Percentiles rank a stretch among this genome's conserved stretches.
These are phyloP conservation scores for Phaonia tiefii DNA, from an alignment of 2,888 invertebrate species.

Conservation along the genomic window DNA sequence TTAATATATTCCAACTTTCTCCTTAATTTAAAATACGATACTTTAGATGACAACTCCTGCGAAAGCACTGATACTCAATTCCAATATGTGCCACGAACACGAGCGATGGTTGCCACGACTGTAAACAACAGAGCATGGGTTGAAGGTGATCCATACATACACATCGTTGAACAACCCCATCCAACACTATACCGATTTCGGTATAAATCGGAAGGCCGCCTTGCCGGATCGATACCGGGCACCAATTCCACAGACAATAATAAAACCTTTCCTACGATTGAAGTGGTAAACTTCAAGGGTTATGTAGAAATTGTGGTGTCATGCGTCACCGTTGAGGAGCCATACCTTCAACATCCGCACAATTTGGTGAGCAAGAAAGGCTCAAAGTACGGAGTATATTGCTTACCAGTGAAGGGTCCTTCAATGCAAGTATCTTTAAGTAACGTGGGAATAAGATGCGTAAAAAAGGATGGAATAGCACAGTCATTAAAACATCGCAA, in stretches of 20 bases:
- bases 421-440: constrained; percentile 90
- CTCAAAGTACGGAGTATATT: constrained; percentile 94
- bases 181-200: constrained; percentile 92
- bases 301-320: constrained; percentile 93
- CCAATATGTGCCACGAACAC: too few species aligned
- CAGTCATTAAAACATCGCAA: constrained; percentile 89
- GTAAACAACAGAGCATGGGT: neutral
- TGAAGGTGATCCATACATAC: constrained; percentile 82
- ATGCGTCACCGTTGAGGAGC: constrained; percentile 93
- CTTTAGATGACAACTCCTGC: neutral
- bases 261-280: constrained; percentile 94
- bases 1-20: too few species aligned
- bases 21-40: too few species aligned
- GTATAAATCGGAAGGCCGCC: constrained; percentile 96
- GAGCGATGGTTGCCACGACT: neutral
- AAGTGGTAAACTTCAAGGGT: constrained; percentile 90
- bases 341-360: constrained; percentile 83
- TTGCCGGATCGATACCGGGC: constrained; percentile 96
- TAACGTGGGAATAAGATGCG: constrained; percentile 97
- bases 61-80: neutral
- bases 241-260: constrained; percentile 90
- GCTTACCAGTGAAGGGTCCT: constrained; percentile 86
- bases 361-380: constrained; percentile 94
- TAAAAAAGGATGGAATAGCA: constrained; percentile 94
- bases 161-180: constrained; percentile 94